These are phyloP conservation scores for Teleogryllus occipitalis DNA, from an alignment of 1,140 invertebrate genomes.

Conservation along the genomic window DNA sequence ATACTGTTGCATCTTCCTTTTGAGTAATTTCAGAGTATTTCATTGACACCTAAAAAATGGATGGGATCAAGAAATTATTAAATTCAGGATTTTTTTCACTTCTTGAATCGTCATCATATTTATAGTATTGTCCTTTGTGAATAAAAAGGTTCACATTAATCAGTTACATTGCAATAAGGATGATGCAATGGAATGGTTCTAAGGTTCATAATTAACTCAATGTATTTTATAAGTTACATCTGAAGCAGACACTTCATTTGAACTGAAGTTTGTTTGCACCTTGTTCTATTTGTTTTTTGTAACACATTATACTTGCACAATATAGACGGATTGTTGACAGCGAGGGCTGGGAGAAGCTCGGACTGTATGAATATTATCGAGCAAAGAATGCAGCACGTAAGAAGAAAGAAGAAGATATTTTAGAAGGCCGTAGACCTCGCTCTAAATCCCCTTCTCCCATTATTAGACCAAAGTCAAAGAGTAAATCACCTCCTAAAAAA, in stretches of 20 bases:
- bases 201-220: too few relatives aligned
- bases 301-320: not conserved
- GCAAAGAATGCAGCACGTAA: conserved; percentile 86
- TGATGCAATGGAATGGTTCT: too few relatives aligned
- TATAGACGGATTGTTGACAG: conserved; percentile 38
- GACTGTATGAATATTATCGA: conserved; percentile 95
- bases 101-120: too few relatives aligned
- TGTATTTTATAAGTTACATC: not conserved
- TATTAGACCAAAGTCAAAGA: conserved; percentile 51
- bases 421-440: conserved; percentile 54
- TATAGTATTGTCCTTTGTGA: too few relatives aligned
- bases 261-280: not conserved
- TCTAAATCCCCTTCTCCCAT: conserved; percentile 69
- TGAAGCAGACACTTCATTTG: not conserved
- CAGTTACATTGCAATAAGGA: too few relatives aligned
- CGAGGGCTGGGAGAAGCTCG: conserved; percentile 96
- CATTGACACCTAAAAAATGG: too few relatives aligned
- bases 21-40: too few relatives aligned
- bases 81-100: too few relatives aligned
- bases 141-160: too few relatives aligned
- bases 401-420: conserved; percentile 78
- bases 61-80: too few relatives aligned
- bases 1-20: too few relatives aligned
- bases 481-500: conserved; percentile 58
- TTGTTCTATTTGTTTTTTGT: not conserved